Conservation (phyloP, 2,113 vertebrate species). For the Sylvilagus bachmani region DNA sequence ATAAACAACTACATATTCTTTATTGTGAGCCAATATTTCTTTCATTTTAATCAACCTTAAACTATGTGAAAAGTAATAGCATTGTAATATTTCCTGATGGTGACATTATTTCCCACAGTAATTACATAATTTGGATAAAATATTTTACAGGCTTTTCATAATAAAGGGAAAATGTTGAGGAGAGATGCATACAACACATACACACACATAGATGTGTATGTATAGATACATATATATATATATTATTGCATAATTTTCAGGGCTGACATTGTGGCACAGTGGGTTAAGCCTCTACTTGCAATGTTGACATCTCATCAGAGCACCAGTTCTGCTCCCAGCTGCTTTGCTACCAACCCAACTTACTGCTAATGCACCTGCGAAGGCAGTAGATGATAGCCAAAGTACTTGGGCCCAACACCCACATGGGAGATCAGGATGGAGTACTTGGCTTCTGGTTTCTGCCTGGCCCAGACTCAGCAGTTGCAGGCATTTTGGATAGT, state of each 20-base stretch:
- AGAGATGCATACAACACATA: background rate
- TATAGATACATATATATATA: background rate
- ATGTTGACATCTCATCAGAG: no score
- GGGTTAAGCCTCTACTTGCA: no score
- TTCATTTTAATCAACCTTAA: slow-evolving; percentile 6
- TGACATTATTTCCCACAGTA: slow-evolving; percentile 12
- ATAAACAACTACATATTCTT: background rate
- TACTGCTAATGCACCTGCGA: no score
- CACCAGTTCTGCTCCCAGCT: no score
- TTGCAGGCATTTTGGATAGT: no score
- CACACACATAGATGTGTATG: background rate
- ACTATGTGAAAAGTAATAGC: background rate
- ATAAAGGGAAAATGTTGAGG: background rate
- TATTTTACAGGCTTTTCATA: slow-evolving; percentile 37
- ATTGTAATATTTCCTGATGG: background rate
- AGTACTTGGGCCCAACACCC: no score
- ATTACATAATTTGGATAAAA: slow-evolving; percentile 32
- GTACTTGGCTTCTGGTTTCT: no score
- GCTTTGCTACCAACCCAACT: no score
- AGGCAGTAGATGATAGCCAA: no score
- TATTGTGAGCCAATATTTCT: background rate
- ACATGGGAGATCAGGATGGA: no score
- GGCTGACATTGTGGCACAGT: no score
- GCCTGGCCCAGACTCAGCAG: no score
- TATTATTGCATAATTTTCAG: background rate